Evolutionary conservation across 2,888 invertebrate genomes (phyloP).

Genomic region (Dasypogon diadema): DNA sequence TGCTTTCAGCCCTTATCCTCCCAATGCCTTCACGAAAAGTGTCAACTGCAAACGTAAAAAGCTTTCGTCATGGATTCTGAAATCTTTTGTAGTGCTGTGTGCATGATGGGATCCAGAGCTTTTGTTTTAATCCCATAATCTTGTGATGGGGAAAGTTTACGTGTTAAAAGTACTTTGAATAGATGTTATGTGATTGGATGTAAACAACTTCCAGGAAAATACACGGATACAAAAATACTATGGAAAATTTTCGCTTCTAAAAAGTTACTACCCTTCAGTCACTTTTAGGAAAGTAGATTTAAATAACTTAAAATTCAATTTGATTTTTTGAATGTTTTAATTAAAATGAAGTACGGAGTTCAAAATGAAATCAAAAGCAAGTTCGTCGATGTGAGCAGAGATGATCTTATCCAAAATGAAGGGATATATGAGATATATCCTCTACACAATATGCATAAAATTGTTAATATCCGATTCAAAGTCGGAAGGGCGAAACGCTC

Average conservation of each 20-base stretch:
- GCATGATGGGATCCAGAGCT: neutral
- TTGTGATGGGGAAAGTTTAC: slow-evolving; percentile 47
- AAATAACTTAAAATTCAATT: too few species aligned
- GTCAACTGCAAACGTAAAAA: slow-evolving; percentile 33
- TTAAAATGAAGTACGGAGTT: too few species aligned
- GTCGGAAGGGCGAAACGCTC: too few species aligned
- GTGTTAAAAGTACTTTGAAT: slow-evolving; percentile 40
- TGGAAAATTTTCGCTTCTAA: neutral
- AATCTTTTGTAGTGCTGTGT: neutral
- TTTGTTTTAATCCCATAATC: slow-evolving; percentile 47
- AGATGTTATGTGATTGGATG: slow-evolving; percentile 23
- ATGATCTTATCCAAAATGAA: too few species aligned
- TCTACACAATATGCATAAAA: too few species aligned
- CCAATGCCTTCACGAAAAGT: neutral
- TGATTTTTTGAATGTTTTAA: too few species aligned
- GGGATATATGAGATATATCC: too few species aligned
- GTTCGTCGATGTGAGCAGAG: too few species aligned
- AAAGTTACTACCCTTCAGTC: too few species aligned
- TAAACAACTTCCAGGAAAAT: slow-evolving; percentile 28
- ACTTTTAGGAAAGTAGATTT: too few species aligned
- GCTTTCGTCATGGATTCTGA: slow-evolving; percentile 31
- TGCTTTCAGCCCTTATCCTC: neutral
- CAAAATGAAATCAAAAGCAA: too few species aligned
- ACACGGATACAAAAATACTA: neutral
- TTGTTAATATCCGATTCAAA: too few species aligned